Conservation (phyloP, 2,113 vertebrate genomes). For the Aythya baeri region DNA sequence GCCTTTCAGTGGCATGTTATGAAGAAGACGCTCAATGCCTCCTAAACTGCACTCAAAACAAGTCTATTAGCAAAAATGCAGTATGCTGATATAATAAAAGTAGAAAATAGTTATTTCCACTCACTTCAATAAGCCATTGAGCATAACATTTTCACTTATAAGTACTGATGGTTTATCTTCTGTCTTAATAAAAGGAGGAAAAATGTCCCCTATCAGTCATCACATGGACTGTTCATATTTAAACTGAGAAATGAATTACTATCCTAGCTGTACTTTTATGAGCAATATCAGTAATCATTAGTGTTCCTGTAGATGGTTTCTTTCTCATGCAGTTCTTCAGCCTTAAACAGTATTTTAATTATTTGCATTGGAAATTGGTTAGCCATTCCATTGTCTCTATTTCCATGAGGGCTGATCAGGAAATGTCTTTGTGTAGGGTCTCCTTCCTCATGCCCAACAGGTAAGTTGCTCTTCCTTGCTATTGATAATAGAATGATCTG, state of each 20-base stretch:
- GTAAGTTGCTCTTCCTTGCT: not conserved
- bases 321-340: not conserved
- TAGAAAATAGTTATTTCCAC: not conserved
- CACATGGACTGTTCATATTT: not conserved
- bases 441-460: not conserved
- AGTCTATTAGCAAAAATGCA: not conserved
- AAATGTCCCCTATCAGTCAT: not conserved
- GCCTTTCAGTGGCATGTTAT: not conserved
- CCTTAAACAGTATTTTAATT: not conserved
- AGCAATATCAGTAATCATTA: not conserved
- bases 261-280: not conserved
- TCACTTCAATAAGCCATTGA: not conserved
- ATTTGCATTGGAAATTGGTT: not conserved
- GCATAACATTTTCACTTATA: not conserved
- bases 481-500: slow-evolving; percentile 38
- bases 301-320: not conserved
- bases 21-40: not conserved
- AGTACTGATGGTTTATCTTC: not conserved
- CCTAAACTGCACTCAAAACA: not conserved
- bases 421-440: not conserved
- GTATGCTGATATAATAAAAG: not conserved
- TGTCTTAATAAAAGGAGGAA: not conserved
- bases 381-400: not conserved
- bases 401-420: not conserved
- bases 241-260: not conserved